These are phyloP conservation scores for Heliothis subflexa DNA, from an alignment of 1,140 invertebrate genomes.

Conservation along the genomic window DNA sequence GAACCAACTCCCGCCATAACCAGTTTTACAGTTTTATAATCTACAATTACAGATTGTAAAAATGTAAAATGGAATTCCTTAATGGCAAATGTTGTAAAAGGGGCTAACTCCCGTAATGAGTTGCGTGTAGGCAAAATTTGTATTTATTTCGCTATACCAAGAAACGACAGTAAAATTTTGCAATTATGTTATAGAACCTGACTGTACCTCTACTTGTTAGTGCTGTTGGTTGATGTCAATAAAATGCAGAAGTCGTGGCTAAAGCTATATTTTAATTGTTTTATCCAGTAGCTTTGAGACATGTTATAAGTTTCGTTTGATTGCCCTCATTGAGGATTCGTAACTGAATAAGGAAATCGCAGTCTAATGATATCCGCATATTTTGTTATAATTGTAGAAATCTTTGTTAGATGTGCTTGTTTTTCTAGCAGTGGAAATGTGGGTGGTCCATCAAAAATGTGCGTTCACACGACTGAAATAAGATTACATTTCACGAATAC, in stretches of 20 bases:
- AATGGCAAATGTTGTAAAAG: conserved; percentile 76
- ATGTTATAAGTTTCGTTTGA: neutral
- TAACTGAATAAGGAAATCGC: too few relatives aligned
- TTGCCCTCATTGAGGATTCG: neutral
- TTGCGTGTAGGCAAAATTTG: conserved; percentile 72
- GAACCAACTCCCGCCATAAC: conserved; percentile 46
- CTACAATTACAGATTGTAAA: conserved; percentile 86
- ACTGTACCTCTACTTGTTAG: conserved; percentile 29
- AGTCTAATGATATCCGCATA: too few relatives aligned
- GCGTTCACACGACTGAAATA: neutral
- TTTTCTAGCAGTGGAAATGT: neutral
- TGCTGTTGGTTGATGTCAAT: conserved; percentile 13
- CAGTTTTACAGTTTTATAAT: conserved; percentile 80
- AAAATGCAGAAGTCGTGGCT: conserved; percentile 1
- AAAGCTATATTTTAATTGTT: conserved; percentile 29
- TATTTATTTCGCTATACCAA: conserved; percentile 70
- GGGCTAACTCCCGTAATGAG: conserved; percentile 59
- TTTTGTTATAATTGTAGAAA: too few relatives aligned
- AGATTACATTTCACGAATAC: neutral
- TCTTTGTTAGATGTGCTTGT: too few relatives aligned
- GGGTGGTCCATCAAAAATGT: neutral
- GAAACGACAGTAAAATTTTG: conserved; percentile 73
- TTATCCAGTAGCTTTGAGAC: conserved; percentile 11
- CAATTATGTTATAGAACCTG: conserved; percentile 67
- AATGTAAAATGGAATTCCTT: conserved; percentile 78